Evolutionary conservation across 1,140 invertebrate species (phyloP), one percentile per base, ranked within the genome.

Genomic region (Anoplolepis gracilipes): DNA sequence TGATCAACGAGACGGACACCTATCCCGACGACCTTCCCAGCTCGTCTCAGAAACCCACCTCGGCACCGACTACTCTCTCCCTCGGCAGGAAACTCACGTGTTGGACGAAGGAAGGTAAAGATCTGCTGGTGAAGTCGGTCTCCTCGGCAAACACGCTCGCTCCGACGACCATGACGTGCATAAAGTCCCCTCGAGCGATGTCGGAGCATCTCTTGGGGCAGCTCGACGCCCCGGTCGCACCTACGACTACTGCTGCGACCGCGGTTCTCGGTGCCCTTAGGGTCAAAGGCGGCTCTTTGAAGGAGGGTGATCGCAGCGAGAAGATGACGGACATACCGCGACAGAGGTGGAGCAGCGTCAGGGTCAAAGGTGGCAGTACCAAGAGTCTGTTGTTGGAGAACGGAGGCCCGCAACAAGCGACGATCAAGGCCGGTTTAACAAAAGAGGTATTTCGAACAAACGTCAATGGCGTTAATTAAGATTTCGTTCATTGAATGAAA

Each of bases 171-270:
- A 94, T 95, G 94, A 93, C 94, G 8, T 94, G 93, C 87, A 94
- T 95, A 69, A 95, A 95, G 87, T 95, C 94, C 81, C 93, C 94
- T 84, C 88, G 93, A 90, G 91, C 93, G 67, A 94, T 95, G 93
- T 95, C 94, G 86, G 94, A 94, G 90, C 94, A 95, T 92, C 93
- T 94, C 79, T 84, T 95, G 88, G 94, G 92, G 77, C 94, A 94
- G 78, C 76, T 93, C 19, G 93, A 94, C 25, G 77, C 88, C 2
- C 92, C 91, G 16, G 88, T 88, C 22, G 53, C 92, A 0, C 86
- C 93, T 0, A 84, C 90, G 0, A 39, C 93, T 0, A 87, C 78
- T 19, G 91, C 93, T 0, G 81, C 90, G 0, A 39, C 93, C 0
- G 86, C 78, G 25, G 91, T 93, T 6, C 69, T 93, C 49, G 88